Conservation (phyloP, 1,140 invertebrate species). For the Drosophila chauvacae region DNA sequence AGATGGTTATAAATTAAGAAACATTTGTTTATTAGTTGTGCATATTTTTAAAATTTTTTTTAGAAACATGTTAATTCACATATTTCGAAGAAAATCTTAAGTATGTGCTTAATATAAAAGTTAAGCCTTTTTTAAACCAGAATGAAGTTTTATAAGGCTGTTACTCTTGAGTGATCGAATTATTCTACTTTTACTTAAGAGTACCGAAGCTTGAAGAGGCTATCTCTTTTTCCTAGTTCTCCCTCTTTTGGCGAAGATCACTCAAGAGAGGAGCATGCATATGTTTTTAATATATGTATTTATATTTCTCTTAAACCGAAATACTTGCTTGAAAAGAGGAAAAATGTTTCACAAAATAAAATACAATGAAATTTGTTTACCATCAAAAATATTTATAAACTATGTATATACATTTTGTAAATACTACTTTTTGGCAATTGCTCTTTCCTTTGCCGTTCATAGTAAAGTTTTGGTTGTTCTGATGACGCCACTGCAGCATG, state of each 20-base stretch:
- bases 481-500: constrained; percentile 12
- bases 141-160: too few relatives aligned
- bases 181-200: background rate
- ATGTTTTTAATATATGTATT: too few relatives aligned
- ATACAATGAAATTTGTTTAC: constrained; percentile 58
- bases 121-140: too few relatives aligned
- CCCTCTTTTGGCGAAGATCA: background rate
- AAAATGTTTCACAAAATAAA: background rate
- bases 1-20: too few relatives aligned
- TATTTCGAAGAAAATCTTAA: too few relatives aligned
- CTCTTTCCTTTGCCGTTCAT: constrained; percentile 7
- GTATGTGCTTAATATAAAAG: too few relatives aligned
- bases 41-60: too few relatives aligned
- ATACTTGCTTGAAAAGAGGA: background rate
- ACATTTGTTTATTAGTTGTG: too few relatives aligned
- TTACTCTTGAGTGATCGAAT: too few relatives aligned
- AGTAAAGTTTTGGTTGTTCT: background rate
- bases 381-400: constrained; percentile 54
- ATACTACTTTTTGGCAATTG: constrained; percentile 6
- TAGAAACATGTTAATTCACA: too few relatives aligned
- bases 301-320: background rate
- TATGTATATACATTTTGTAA: constrained; percentile 40
- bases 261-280: constrained; percentile 1
- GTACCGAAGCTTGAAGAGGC: background rate
- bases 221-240: too few relatives aligned